These are phyloP conservation scores for Danio tinwini DNA, from an alignment of 2,797 vertebrate species.

Conservation along the genomic window DNA sequence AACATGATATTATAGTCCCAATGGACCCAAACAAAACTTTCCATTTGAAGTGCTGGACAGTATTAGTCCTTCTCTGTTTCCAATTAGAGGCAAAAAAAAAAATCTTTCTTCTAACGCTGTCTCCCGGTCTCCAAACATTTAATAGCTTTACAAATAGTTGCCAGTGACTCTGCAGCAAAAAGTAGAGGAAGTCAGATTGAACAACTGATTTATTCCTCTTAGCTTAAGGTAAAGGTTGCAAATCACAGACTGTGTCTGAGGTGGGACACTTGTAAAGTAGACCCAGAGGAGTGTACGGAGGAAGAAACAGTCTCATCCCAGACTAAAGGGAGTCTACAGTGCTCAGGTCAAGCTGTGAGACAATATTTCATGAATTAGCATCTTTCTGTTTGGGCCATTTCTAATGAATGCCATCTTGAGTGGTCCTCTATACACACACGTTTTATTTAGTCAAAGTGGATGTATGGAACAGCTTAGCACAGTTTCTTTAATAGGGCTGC, in stretches of 20 bases:
- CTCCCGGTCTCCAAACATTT: constrained; percentile 57
- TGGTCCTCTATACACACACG: neutral
- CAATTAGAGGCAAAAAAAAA: constrained; percentile 70
- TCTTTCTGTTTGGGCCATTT: constrained; percentile 13
- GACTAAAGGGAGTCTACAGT: neutral
- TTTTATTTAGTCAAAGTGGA: neutral
- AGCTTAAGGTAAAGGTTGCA: constrained; percentile 28
- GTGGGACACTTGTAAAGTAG: constrained; percentile 23
- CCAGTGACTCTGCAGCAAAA: constrained; percentile 51
- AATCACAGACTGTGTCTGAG: neutral
- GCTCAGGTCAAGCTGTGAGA: neutral
- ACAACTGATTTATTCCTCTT: constrained; percentile 33
- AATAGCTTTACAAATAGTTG: constrained; percentile 66
- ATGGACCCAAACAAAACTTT: constrained; percentile 41
- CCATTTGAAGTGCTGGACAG: constrained; percentile 27
- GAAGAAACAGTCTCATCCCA: constrained; percentile 5
- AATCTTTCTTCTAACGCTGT: constrained; percentile 13
- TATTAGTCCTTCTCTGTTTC: constrained; percentile 68
- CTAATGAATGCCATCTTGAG: constrained; percentile 16
- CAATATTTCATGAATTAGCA: constrained; percentile 6
- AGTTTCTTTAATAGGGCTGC: neutral
- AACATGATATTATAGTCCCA: neutral
- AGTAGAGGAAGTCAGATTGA: constrained; percentile 45
- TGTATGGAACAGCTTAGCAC: neutral
- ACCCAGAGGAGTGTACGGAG: constrained; percentile 21